Percentiles rank a stretch among this genome's conserved stretches.
phyloP scores from a whole-genome alignment of 2,888 invertebrate genomes.

The Erpobdella octoculata region DNA sequence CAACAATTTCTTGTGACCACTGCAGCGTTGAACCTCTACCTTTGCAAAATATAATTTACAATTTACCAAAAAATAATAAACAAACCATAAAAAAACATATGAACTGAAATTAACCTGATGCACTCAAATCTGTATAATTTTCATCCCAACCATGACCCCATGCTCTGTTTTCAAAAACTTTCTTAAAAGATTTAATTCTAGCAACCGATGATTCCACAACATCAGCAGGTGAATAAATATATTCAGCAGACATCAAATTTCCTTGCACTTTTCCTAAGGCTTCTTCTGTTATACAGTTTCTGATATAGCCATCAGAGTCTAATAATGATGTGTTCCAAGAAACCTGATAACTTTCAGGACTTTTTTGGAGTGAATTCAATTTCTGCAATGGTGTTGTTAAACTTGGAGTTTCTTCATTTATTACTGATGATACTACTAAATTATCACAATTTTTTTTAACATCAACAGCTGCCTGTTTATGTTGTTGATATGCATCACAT shows the following conservation, averaged over 20 bases:
- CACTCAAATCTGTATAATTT: conserved; percentile 30
- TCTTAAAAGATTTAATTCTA: conserved; percentile 30
- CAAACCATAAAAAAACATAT: not conserved
- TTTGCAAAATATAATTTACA: too few species aligned
- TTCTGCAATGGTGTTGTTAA: too few species aligned
- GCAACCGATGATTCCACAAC: conserved; percentile 9
- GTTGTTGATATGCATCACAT: too few species aligned
- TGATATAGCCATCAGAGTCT: conserved; percentile 5
- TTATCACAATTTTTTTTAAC: too few species aligned
- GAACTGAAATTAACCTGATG: conserved; percentile 33
- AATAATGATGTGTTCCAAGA: not conserved
- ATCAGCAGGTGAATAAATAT: not conserved
- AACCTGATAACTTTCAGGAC: too few species aligned
- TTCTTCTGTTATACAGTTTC: conserved; percentile 33
- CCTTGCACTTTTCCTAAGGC: conserved; percentile 29
- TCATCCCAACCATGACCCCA: conserved; percentile 36
- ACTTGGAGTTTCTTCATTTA: too few species aligned
- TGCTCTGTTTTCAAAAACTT: conserved; percentile 32
- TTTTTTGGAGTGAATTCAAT: too few species aligned
- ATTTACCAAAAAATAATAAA: not conserved
- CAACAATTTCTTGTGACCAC: conserved; percentile 37
- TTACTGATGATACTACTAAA: too few species aligned
- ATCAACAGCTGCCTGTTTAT: too few species aligned
- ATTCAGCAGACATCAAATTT: not conserved
- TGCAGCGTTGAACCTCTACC: conserved; percentile 35